Conservation (phyloP, 2,113 vertebrate species). For the Oncorhynchus mykiss region DNA sequence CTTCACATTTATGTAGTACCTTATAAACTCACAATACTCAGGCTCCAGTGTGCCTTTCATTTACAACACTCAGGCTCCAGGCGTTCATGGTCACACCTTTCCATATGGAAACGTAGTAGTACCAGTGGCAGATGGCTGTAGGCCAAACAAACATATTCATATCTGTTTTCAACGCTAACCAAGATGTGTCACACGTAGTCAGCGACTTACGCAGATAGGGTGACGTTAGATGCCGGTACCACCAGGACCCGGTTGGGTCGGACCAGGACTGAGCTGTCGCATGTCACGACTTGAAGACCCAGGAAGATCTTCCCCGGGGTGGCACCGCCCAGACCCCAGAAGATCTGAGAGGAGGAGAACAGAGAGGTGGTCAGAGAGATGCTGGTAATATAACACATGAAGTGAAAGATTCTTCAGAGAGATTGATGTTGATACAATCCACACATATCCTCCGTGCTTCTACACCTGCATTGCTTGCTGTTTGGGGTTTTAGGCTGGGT, state of each 20-base stretch:
- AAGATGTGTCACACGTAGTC: not conserved
- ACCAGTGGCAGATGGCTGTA: too few species aligned
- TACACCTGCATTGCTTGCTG: too few species aligned
- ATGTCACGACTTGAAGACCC: slow-evolving; percentile 88
- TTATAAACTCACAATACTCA: too few species aligned
- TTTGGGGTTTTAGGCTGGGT: too few species aligned
- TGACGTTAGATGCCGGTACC: slow-evolving; percentile 89
- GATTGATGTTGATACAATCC: not conserved
- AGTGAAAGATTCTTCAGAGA: not conserved
- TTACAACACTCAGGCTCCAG: too few species aligned
- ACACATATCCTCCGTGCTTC: not conserved
- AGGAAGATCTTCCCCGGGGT: slow-evolving; percentile 95
- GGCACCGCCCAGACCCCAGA: slow-evolving; percentile 93
- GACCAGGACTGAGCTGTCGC: slow-evolving; percentile 87
- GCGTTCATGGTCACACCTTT: too few species aligned
- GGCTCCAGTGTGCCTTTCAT: too few species aligned
- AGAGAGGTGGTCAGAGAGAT: not conserved
- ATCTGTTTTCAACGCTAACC: not conserved
- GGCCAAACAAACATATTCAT: not conserved
- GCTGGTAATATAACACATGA: not conserved
- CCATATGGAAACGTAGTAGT: too few species aligned
- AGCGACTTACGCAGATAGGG: slow-evolving; percentile 88
- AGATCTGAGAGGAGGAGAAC: slow-evolving; percentile 76
- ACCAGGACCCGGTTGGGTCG: slow-evolving; percentile 87
- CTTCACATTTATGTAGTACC: too few species aligned